These are phyloP conservation scores for Cochlearius cochlearius DNA, from an alignment of 2,113 vertebrate genomes.

Conservation along the genomic window DNA sequence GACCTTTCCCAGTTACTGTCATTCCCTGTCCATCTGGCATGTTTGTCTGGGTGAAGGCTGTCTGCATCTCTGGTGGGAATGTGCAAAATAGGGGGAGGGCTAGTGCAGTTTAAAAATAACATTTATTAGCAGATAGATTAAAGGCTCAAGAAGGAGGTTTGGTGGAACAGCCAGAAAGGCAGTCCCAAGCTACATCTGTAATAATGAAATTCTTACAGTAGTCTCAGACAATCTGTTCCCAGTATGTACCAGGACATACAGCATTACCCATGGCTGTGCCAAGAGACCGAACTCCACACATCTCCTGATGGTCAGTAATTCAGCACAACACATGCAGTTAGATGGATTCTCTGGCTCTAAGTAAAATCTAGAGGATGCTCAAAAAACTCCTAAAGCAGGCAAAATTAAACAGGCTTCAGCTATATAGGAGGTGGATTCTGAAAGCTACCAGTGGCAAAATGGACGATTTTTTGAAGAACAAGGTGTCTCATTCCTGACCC, in stretches of 20 bases:
- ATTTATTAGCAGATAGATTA: neutral
- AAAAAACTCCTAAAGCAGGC: neutral
- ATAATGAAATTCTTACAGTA: neutral
- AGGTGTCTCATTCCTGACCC: slow-evolving; percentile 56
- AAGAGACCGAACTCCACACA: neutral
- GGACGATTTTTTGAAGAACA: slow-evolving; percentile 41
- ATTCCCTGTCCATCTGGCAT: neutral
- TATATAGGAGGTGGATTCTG: neutral
- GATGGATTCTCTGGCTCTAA: accelerated
- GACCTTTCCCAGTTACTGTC: neutral
- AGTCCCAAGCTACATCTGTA: neutral
- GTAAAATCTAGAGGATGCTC: neutral
- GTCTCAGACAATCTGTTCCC: slow-evolving; percentile 15
- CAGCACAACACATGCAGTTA: neutral
- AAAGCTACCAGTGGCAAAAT: slow-evolving; percentile 8
- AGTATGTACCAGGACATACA: neutral
- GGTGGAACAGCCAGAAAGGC: slow-evolving; percentile 12
- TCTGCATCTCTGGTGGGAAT: neutral
- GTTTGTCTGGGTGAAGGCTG: neutral
- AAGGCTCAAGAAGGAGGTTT: neutral
- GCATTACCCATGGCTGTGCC: neutral
- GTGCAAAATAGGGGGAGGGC: neutral
- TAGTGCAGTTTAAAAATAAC: neutral
- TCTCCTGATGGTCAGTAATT: neutral
- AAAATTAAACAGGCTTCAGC: neutral